A percentile compares a stretch with the other conserved stretches of the same genome.
phyloP scores from a whole-genome alignment of 2,888 invertebrate species.

The Subacronicta megacephala region DNA sequence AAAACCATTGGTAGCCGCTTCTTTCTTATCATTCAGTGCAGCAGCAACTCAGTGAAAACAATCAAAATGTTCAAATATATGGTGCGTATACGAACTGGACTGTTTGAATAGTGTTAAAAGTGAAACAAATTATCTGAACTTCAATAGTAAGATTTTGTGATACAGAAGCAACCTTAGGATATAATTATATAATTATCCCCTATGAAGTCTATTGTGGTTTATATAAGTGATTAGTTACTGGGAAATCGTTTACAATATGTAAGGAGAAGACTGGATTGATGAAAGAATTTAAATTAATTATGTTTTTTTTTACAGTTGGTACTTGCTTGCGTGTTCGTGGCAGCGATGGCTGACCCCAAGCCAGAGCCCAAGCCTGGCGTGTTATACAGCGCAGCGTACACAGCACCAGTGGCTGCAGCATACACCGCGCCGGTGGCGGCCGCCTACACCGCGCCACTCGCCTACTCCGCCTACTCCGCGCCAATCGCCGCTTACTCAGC shows the following conservation, averaged over 20 bases:
- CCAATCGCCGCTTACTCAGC: constrained; percentile 68
- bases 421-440: constrained; percentile 75
- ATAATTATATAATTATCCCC: too few species aligned
- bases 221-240: too few species aligned
- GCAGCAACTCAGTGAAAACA: constrained; percentile 58
- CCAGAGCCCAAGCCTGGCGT: constrained; percentile 67
- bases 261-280: neutral
- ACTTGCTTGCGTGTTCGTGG: constrained; percentile 74
- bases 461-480: constrained; percentile 73
- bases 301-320: constrained; percentile 68
- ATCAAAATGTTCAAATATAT: constrained; percentile 80
- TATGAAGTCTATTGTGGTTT: too few species aligned
- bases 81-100: constrained; percentile 65
- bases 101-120: neutral
- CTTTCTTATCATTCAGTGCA: constrained; percentile 67
- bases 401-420: constrained; percentile 68
- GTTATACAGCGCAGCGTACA: constrained; percentile 61
- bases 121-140: neutral
- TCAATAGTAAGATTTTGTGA: too few species aligned
- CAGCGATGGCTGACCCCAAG: constrained; percentile 58
- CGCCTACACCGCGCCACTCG: constrained; percentile 79
- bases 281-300: neutral
- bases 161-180: too few species aligned
- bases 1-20: constrained; percentile 51
- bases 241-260: too few species aligned